Base-by-base conservation (phyloP, 23 tunicate species). In the Halocynthia aurantium region DNA sequence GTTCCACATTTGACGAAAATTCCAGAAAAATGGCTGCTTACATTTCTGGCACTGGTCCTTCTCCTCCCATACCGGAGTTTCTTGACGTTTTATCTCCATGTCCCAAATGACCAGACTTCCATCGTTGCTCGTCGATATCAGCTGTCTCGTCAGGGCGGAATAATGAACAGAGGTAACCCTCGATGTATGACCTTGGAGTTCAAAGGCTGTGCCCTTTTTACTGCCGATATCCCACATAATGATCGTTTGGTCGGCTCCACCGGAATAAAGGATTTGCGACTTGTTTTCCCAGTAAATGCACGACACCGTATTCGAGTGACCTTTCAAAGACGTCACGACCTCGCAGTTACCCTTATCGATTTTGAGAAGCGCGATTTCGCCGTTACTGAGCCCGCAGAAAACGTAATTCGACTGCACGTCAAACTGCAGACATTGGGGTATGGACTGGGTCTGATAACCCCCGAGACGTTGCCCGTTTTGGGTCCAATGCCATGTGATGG, bases 171-270 rank as follows among this genome's bases (percentile, higher is more conserved):
- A 86, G 7, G 84, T 80, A 15, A 92, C 91, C 70, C 86, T 92
- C 67, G 71, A 84, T 79, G 53, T 50, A 55, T 94, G 99, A 40
- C 91, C 99, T 69, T 94, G 95, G 15, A 94, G 75, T 65, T 88
- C 95, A 49, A 94, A 84, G 31, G 94, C 89, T 19, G 85, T 84
- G 65, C 99, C 99, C 54, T 88, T 84, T 57, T 84, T 75, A 64
- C 99, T 84, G 15, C 99, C 99, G 67, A 94, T 94, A 62, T 94
- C 99, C 99, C 99, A 94, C 77, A 88, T 64, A 66, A 94, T 84
- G 40, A 94, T 84, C 9, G 84, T 62, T 77, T 88, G 88, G 74
- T 94, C 99, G 18, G 72, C 57, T 8, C 91, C 80, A 10, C 94
- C 93, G 51, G 98, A 93, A 51, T 87, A 93, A 7, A 93, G 76